phyloP scores from a whole-genome alignment of 2,888 invertebrate species.

The Heteromyza rotundicornis region DNA sequence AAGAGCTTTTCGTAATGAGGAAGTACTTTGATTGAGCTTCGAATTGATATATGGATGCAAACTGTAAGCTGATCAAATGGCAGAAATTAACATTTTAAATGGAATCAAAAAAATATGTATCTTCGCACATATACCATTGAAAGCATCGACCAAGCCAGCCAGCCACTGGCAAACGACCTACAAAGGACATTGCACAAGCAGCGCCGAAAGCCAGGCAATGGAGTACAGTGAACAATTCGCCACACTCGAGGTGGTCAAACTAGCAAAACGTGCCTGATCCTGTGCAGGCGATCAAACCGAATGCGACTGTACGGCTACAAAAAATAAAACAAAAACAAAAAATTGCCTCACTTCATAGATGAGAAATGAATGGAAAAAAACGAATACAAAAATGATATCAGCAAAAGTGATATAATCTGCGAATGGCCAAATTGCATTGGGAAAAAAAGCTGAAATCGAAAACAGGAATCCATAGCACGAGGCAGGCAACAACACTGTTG shows the following conservation, averaged over 20 bases:
- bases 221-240: not conserved
- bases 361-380: not conserved
- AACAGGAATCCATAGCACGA: not conserved
- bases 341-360: no score
- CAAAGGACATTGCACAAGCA: not conserved
- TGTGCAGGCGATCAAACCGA: not conserved
- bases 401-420: slow-evolving; percentile 4
- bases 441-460: not conserved
- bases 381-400: not conserved
- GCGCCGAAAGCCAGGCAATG: no score
- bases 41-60: not conserved
- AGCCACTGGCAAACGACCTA: not conserved
- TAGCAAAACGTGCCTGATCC: not conserved
- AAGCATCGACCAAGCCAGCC: not conserved
- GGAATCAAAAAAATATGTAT: no score
- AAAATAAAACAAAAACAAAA: not conserved
- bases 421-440: not conserved
- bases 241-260: not conserved
- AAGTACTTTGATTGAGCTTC: not conserved
- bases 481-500: not conserved
- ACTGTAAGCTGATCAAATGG: not conserved
- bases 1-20: no score
- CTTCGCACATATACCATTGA: not conserved
- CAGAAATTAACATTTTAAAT: no score
- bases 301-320: not conserved